A percentile compares a stretch with the other conserved stretches of the same genome.
These are phyloP conservation scores for Cavia aperea DNA, from an alignment of 2,113 vertebrate genomes.

Conservation along the genomic window DNA sequence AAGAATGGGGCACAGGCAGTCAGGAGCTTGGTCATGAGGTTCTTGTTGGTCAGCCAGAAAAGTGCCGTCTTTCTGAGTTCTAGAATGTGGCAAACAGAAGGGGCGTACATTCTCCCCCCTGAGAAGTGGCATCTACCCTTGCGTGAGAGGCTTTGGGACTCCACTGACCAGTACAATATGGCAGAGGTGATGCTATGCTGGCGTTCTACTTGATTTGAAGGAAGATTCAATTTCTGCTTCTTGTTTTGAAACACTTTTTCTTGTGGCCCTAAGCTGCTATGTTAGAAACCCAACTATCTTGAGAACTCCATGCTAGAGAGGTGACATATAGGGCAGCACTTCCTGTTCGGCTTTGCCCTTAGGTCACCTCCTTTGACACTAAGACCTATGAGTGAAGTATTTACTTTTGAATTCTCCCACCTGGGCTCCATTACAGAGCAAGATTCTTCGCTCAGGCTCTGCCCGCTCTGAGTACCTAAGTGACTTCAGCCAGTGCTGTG, in stretches of 20 bases:
- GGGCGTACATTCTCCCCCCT: not conserved
- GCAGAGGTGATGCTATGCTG: not conserved
- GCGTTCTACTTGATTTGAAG: not conserved
- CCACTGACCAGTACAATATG: not conserved
- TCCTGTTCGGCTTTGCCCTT: not conserved
- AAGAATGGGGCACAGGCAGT: not conserved
- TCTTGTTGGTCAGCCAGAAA: not conserved
- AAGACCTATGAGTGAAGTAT: not conserved
- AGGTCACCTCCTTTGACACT: not conserved
- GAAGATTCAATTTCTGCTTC: not conserved
- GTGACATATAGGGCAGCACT: accelerated
- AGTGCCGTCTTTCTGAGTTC: not conserved
- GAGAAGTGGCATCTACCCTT: not conserved
- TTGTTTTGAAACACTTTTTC: not conserved
- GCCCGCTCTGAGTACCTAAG: not conserved
- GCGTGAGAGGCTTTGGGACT: not conserved
- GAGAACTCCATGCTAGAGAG: not conserved
- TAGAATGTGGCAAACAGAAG: not conserved
- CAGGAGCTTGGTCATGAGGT: not conserved
- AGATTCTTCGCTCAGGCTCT: not conserved
- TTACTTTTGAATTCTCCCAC: not conserved
- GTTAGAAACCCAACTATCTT: not conserved
- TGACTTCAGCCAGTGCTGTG: not conserved
- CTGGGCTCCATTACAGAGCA: not conserved
- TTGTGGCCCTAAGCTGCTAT: not conserved